Base-by-base conservation (phyloP, 2,113 vertebrate species). In the Cyprinodon variegatus region DNA sequence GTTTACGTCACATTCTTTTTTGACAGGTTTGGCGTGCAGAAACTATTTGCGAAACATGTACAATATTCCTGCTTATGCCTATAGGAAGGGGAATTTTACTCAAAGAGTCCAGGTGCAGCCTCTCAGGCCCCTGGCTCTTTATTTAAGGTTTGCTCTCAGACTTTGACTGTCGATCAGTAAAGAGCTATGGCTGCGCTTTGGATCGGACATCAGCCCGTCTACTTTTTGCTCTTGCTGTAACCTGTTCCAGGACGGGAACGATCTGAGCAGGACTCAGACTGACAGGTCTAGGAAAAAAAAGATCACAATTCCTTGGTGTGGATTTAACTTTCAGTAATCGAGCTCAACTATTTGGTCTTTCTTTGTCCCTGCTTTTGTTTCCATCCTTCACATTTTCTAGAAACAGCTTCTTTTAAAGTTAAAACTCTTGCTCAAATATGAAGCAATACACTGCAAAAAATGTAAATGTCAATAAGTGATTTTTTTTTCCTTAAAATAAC, bases 61-160 rank as follows among this genome's bases (percentile, higher is more conserved):
- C 29, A 9, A 40, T 69, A 12, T 61, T 63, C 36, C 61, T n/a
- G 0, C 48, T 45, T n/a, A 17, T 76, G 43, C 66, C 50, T 57
- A 38, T 38, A 65, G 65, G 7, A 13, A 63, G 48, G 48, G 70
- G 85, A 80, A 79, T 86, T 88, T 84, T 65, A 82, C 73, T 74
- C 36, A 76, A 29, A 76, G 37, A 48, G 81, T 72, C 61, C 74
- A 43, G 66, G 2, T 17, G 62, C 40, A 73, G 60, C 29, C 36
- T 77, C 81, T 78, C 43, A 72, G 71, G 39, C 53, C 63, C 11
- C 17, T n/a, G 22, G 10, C 45, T 53, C 45, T 40, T 79, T 91
- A 96, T 94, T 95, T 90, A 95, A 72, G 94, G 45, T 11, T 29
- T 43, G 5, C 37, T 80, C 70, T 43, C n/a, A 53, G 77, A 48